These are phyloP conservation scores for Ctena decussata DNA, from an alignment of 2,888 invertebrate species.

Conservation along the genomic window DNA sequence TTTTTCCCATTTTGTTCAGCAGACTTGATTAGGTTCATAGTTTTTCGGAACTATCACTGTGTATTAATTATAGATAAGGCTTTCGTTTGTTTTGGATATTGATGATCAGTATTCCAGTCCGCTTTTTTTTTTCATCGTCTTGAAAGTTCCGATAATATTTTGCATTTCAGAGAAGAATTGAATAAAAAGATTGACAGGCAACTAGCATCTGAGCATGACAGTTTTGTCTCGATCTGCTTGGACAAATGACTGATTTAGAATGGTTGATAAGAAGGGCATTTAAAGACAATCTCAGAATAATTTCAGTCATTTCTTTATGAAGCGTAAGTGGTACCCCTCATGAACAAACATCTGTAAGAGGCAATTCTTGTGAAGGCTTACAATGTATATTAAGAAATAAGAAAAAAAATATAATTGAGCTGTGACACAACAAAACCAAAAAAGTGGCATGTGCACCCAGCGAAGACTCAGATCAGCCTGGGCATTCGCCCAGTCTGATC, in stretches of 20 bases:
- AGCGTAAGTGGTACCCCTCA: too few relatives aligned
- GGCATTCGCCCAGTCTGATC: too few relatives aligned
- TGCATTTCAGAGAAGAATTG: background rate
- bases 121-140: slow-evolving; percentile 36
- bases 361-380: too few relatives aligned
- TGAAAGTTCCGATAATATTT: background rate
- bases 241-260: background rate
- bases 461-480: too few relatives aligned
- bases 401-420: too few relatives aligned
- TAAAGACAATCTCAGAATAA: too few relatives aligned
- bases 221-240: background rate
- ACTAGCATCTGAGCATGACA: background rate
- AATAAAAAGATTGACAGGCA: background rate
- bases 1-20: slow-evolving; percentile 47
- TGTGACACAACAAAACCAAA: too few relatives aligned
- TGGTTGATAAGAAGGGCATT: too few relatives aligned
- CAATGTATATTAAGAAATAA: too few relatives aligned
- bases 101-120: slow-evolving; percentile 55
- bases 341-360: too few relatives aligned
- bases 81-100: slow-evolving; percentile 64
- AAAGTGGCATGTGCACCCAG: too few relatives aligned
- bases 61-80: slow-evolving; percentile 72
- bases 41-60: slow-evolving; percentile 68
- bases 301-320: too few relatives aligned
- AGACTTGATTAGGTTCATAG: slow-evolving; percentile 66